Conservation (phyloP, 2,113 vertebrate species). For the Chaetodon auriga region DNA sequence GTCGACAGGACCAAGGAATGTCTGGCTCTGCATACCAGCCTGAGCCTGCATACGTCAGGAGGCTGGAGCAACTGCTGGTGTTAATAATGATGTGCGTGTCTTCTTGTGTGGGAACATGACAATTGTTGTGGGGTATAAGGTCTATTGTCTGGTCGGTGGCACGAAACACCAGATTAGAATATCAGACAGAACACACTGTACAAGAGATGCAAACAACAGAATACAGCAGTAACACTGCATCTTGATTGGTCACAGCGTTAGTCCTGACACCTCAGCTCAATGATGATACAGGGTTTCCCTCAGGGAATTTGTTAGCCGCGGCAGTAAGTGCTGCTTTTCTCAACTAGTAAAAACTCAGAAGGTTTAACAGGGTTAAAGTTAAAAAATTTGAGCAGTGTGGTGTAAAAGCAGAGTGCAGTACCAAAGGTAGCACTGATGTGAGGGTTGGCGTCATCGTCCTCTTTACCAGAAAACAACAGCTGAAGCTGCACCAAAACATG, state of each 20-base stretch:
- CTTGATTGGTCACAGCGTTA: neutral
- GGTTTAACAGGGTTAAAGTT: neutral
- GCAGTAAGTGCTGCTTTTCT: neutral
- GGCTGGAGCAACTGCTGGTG: constrained; percentile 11
- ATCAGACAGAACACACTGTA: neutral
- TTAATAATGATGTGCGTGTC: constrained; percentile 13
- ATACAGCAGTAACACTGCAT: neutral
- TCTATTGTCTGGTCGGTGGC: constrained; percentile 6
- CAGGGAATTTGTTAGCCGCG: neutral
- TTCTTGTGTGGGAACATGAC: constrained; percentile 29
- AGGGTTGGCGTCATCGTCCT: neutral
- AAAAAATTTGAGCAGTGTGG: no score
- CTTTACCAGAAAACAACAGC: neutral
- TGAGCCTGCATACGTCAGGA: constrained; percentile 46
- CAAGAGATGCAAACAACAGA: neutral
- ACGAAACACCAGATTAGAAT: neutral
- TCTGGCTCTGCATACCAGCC: constrained; percentile 62
- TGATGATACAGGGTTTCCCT: neutral
- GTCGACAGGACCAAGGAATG: constrained; percentile 58
- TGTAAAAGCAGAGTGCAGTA: no score
- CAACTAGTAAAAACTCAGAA: neutral
- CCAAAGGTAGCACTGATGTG: no score
- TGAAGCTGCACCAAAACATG: neutral
- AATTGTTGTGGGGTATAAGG: constrained; percentile 10
- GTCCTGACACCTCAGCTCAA: neutral